Evolutionary conservation across 1,140 invertebrate species (phyloP).

Genomic region (Eciton burchellii): DNA sequence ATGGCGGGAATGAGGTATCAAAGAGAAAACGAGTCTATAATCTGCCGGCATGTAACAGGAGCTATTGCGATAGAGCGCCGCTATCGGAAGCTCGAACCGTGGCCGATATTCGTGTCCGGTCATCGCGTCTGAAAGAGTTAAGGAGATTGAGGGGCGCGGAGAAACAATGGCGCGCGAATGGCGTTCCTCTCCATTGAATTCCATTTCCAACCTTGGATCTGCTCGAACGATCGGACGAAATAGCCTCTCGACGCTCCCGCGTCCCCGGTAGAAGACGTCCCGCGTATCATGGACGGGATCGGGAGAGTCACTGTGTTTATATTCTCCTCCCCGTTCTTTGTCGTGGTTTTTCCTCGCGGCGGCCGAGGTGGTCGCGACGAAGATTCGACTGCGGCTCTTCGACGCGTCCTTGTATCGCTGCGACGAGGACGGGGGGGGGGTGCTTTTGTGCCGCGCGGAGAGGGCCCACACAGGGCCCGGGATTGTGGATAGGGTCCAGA

Average conservation of each 20-base stretch:
- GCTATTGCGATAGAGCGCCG: conserved; percentile 2
- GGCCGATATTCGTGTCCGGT: conserved; percentile 22
- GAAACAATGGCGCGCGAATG: conserved; percentile 49
- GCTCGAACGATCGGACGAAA: conserved; percentile 51
- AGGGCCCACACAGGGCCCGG: conserved; percentile 72
- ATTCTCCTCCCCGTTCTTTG: conserved; percentile 58
- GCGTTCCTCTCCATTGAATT: conserved; percentile 53
- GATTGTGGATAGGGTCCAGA: conserved; percentile 75
- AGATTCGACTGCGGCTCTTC: conserved; percentile 29
- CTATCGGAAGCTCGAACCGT: background rate
- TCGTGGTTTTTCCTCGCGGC: conserved; percentile 56
- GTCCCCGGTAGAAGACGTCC: conserved; percentile 38
- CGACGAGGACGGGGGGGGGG: conserved; percentile 56
- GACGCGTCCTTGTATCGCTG: conserved; percentile 54
- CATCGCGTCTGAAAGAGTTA: conserved; percentile 30
- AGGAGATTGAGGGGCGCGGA: conserved; percentile 38
- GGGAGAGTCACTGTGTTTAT: conserved; percentile 63
- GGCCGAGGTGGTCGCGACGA: conserved; percentile 24
- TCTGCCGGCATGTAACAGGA: background rate
- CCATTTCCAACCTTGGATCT: conserved; percentile 40
- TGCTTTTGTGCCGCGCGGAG: conserved; percentile 76
- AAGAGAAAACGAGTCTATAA: background rate
- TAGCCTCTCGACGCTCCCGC: conserved; percentile 20
- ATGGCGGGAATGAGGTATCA: background rate
- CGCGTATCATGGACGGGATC: conserved; percentile 44